Evolutionary conservation across 2,113 vertebrate species (phyloP).

Genomic region (Mionectes macconnelli): DNA sequence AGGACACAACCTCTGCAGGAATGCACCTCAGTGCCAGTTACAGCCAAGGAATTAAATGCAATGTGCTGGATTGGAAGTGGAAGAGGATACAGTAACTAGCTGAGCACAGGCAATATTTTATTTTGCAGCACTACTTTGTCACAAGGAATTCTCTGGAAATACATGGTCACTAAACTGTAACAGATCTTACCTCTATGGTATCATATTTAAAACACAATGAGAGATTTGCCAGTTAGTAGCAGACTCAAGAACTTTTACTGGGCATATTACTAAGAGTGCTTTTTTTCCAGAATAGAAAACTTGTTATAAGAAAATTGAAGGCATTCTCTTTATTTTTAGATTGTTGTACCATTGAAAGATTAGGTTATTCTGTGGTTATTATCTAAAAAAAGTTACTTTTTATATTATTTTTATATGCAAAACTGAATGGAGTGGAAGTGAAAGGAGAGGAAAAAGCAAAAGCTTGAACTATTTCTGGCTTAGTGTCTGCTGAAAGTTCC

Average conservation of each 20-base stretch:
- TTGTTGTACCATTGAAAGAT: not conserved
- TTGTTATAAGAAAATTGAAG: not conserved
- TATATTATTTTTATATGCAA: not conserved
- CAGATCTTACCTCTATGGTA: not conserved
- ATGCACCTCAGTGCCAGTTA: not conserved
- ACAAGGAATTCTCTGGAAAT: not conserved
- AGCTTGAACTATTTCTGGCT: not conserved
- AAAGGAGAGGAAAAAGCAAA: not conserved
- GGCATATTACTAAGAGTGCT: not conserved
- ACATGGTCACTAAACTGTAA: not conserved
- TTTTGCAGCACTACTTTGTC: not conserved
- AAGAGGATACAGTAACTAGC: not conserved
- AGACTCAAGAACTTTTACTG: not conserved
- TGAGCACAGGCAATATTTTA: not conserved
- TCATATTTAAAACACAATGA: not conserved
- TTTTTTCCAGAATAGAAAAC: not conserved
- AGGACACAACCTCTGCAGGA: not conserved
- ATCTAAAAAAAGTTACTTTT: not conserved
- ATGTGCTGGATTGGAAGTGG: not conserved
- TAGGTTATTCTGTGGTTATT: not conserved
- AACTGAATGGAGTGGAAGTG: not conserved
- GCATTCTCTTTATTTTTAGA: not conserved
- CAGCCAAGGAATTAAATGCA: not conserved
- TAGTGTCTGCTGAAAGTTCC: not conserved
- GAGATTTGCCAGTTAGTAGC: not conserved